These are phyloP conservation scores for Drosophila persimilis DNA, from an alignment of 1,140 invertebrate species.

Conservation along the genomic window DNA sequence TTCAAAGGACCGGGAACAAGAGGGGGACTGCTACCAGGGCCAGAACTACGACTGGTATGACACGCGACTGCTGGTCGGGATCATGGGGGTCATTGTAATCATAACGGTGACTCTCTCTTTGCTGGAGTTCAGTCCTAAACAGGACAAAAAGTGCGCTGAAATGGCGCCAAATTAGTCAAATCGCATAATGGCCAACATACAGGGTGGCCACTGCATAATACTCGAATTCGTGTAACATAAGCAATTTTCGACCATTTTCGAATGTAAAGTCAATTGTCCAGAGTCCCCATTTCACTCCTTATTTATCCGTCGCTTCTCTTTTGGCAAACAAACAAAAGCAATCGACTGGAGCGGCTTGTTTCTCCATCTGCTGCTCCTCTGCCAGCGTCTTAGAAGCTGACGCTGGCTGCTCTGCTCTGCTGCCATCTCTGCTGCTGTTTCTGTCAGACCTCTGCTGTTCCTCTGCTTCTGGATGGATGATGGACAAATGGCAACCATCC, in stretches of 20 bases:
- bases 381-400: neutral
- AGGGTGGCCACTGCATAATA: slow-evolving; percentile 42
- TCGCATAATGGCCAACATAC: slow-evolving; percentile 20
- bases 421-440: slow-evolving; percentile 6
- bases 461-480: slow-evolving; percentile 32
- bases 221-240: slow-evolving; percentile 2
- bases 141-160: slow-evolving; percentile 37
- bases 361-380: no score
- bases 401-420: slow-evolving; percentile 19
- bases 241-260: slow-evolving; percentile 25
- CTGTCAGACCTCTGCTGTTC: slow-evolving; percentile 11
- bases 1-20: slow-evolving; percentile 54
- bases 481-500: slow-evolving; percentile 53
- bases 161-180: slow-evolving; percentile 67
- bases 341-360: slow-evolving; percentile 37
- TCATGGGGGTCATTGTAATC: slow-evolving; percentile 75
- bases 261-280: slow-evolving; percentile 24
- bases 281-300: neutral
- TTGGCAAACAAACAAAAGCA: slow-evolving; percentile 63
- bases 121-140: slow-evolving; percentile 10
- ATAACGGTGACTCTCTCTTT: slow-evolving; percentile 39
- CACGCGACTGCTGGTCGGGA: slow-evolving; percentile 42
- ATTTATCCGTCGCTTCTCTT: slow-evolving; percentile 1
- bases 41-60: slow-evolving; percentile 1
- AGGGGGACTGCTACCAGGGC: slow-evolving; percentile 22